Percentiles rank a stretch among this genome's conserved stretches.
Conservation (phyloP, 2,888 invertebrate species). For the Seira sanloemensis region DNA sequence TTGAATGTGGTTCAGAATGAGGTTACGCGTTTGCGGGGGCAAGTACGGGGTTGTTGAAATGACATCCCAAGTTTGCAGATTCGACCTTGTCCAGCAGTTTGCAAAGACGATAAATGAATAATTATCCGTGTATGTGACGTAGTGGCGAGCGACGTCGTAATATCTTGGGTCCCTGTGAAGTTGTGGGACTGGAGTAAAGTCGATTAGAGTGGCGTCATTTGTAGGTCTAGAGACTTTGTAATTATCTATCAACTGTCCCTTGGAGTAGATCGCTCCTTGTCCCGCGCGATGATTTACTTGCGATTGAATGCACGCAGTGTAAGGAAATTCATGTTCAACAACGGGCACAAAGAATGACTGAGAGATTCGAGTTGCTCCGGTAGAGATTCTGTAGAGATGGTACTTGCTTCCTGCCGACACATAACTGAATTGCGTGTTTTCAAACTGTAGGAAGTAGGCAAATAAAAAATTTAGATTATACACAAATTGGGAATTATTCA, state of each 20-base stretch:
- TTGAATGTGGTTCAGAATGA: constrained; percentile 18
- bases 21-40: neutral
- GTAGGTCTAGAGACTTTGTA: constrained; percentile 6
- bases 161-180: too few species aligned
- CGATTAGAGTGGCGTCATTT: neutral
- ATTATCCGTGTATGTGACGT: constrained; percentile 35
- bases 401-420: constrained; percentile 29
- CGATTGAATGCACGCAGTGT: constrained; percentile 13
- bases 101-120: constrained; percentile 28
- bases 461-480: too few species aligned
- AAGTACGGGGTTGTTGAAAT: neutral
- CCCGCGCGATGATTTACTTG: constrained; percentile 19
- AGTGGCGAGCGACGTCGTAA: neutral
- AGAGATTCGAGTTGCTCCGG: neutral
- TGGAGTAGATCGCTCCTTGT: neutral
- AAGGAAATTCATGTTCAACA: constrained; percentile 29
- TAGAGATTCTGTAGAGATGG: constrained; percentile 29
- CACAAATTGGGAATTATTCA: too few species aligned
- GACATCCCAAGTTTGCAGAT: constrained; percentile 29
- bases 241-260: neutral
- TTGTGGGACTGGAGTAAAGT: too few species aligned
- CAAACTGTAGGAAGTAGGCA: too few species aligned
- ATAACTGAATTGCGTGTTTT: too few species aligned
- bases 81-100: constrained; percentile 16
- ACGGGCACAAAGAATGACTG: constrained; percentile 13